Base-by-base conservation (phyloP, 2,113 vertebrate genomes). In the Spizaetus ornatus region DNA sequence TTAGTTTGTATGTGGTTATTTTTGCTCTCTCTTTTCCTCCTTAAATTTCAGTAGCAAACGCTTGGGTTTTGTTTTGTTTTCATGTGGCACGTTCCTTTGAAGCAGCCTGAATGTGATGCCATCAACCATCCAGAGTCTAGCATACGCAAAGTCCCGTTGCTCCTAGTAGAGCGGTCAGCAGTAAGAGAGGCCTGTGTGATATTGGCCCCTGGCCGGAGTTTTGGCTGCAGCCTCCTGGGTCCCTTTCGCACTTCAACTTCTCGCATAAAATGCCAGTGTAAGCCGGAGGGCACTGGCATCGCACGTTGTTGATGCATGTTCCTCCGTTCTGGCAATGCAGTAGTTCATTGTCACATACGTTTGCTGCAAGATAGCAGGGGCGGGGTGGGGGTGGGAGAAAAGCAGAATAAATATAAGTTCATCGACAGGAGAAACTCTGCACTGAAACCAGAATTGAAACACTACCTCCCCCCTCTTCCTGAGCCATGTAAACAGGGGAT, bases 251-350 rank as follows among this genome's bases (percentile, higher is more conserved):
- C 36, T 95, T 98, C 38, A 93, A 47, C 97, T 99, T 99, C 98
- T 99, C 99, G 4, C 99, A 99, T 69, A 99, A 98, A 95, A 99
- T 98, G 93, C 99, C 99, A 0, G 98, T 98, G 98, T 98, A 99
- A 23, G 97, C 98, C 0, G 98, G 77, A 1, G 99, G 98, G 90
- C 99, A 99, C 97, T 96, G 98, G 97, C 99, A 99, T n/a, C 98
- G 98, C 95, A 98, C 91, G 50, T 99, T 99, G 98, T 99, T 99
- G 97, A 99, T 96, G 82, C 99, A 99, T 2, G 98, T 98, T 2
- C 99, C 99, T 31, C 99, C 99, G 15, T 99, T 99, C 98, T 99
- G 99, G 97, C 99, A 99, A 78, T 99, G 99, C 97, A 98, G 98
- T 13, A 99, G 98, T 34, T 99, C 99, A 6, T 99, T 99, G 98